These are phyloP conservation scores for Drosophila nigromelanica DNA, from an alignment of 1,140 invertebrate species.

Conservation along the genomic window DNA sequence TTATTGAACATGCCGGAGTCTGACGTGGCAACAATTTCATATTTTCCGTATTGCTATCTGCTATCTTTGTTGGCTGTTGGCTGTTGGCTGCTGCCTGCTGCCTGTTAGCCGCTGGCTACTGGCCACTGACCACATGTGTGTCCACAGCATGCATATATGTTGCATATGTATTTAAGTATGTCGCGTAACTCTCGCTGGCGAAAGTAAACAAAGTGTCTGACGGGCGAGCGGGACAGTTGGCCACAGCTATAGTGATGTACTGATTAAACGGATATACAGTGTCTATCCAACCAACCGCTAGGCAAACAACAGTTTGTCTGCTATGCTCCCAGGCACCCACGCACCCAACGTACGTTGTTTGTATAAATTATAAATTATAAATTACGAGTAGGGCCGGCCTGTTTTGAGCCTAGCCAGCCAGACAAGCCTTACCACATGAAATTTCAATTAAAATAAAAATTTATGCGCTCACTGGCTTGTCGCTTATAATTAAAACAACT, in stretches of 20 bases:
- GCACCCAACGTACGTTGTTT: constrained; percentile 18
- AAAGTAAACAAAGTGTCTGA: constrained; percentile 52
- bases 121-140: constrained; percentile 17
- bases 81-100: constrained; percentile 21
- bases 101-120: neutral
- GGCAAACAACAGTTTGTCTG: constrained; percentile 44
- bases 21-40: constrained; percentile 65
- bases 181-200: neutral
- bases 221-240: constrained; percentile 21
- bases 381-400: constrained; percentile 45
- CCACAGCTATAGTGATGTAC: constrained; percentile 46
- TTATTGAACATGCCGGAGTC: constrained; percentile 61
- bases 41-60: constrained; percentile 68
- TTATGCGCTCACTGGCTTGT: constrained; percentile 50
- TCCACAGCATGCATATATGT: constrained; percentile 50
- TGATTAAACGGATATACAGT: constrained; percentile 76
- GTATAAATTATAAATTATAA: constrained; percentile 78
- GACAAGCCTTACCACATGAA: constrained; percentile 50
- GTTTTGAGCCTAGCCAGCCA: constrained; percentile 15
- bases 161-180: no score
- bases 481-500: constrained; percentile 71
- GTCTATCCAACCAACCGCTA: constrained; percentile 59
- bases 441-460: constrained; percentile 80
- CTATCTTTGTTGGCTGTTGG: constrained; percentile 42
- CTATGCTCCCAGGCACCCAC: neutral